Conservation (phyloP, 1,140 invertebrate genomes). For the Diprion similis region DNA sequence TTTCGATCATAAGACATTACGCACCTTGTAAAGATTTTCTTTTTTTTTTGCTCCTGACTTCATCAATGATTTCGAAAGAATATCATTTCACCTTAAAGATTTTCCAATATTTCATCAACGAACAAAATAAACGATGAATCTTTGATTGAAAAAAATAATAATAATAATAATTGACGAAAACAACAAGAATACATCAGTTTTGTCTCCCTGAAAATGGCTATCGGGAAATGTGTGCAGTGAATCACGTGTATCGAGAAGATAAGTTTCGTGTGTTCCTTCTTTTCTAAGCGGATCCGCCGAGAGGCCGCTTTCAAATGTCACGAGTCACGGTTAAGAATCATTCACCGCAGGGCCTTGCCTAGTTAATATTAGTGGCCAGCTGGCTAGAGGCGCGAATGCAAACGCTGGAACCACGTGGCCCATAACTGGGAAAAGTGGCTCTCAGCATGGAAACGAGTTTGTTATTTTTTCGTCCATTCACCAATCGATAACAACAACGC, state of each 20-base stretch:
- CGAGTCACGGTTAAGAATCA: not conserved
- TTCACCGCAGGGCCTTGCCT: not conserved
- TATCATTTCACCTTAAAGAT: too few relatives aligned
- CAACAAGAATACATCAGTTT: too few relatives aligned
- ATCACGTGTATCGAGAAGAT: not conserved
- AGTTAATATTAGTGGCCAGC: not conserved
- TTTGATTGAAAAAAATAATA: too few relatives aligned
- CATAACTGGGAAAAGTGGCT: not conserved
- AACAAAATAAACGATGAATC: too few relatives aligned
- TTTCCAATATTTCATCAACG: too few relatives aligned
- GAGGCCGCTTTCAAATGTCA: not conserved
- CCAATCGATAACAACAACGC: not conserved
- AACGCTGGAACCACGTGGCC: not conserved
- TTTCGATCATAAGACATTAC: too few relatives aligned
- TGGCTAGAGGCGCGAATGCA: not conserved
- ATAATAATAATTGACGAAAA: too few relatives aligned
- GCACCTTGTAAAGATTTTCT: too few relatives aligned
- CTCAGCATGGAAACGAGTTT: not conserved
- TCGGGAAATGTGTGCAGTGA: too few relatives aligned
- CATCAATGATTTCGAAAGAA: too few relatives aligned
- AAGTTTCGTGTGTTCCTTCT: not conserved
- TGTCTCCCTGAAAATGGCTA: too few relatives aligned
- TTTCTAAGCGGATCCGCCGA: not conserved
- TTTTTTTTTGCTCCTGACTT: too few relatives aligned
- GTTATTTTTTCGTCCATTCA: not conserved